These are phyloP conservation scores for Smittia aterrima DNA, from an alignment of 2,888 invertebrate species.

Conservation along the genomic window DNA sequence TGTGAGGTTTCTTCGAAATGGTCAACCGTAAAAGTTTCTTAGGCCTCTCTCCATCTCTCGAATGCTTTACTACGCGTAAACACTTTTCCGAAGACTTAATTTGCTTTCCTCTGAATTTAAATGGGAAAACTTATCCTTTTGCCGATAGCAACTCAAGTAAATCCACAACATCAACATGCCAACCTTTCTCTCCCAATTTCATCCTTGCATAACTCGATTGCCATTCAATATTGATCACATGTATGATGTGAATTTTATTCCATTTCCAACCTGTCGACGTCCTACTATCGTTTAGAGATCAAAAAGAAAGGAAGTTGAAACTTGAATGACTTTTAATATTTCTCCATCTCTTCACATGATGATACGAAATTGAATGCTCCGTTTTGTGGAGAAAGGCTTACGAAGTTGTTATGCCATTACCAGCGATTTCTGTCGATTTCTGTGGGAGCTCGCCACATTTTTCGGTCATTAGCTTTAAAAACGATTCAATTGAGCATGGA, in stretches of 20 bases:
- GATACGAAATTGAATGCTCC: no score
- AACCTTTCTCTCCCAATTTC: background rate
- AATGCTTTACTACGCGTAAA: constrained; percentile 9
- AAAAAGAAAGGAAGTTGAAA: no score
- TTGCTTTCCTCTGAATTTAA: background rate
- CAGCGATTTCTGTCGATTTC: no score
- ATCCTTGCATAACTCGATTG: background rate
- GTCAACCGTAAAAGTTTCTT: constrained; percentile 7
- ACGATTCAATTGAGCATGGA: no score
- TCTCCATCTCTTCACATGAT: no score
- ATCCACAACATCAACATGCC: constrained; percentile 14
- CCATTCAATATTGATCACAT: background rate
- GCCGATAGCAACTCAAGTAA: background rate
- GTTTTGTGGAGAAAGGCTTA: no score
- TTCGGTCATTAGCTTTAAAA: no score
- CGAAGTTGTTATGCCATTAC: no score
- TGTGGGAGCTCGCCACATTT: no score
- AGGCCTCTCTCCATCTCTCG: background rate
- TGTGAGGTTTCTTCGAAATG: constrained; percentile 23
- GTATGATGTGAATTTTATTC: background rate
- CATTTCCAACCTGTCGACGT: no score
- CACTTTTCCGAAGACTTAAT: background rate
- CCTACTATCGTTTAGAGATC: no score
- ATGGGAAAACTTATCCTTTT: background rate
- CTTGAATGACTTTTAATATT: no score